phyloP scores from a whole-genome alignment of 2,888 invertebrate genomes.

The Blera fallax region DNA sequence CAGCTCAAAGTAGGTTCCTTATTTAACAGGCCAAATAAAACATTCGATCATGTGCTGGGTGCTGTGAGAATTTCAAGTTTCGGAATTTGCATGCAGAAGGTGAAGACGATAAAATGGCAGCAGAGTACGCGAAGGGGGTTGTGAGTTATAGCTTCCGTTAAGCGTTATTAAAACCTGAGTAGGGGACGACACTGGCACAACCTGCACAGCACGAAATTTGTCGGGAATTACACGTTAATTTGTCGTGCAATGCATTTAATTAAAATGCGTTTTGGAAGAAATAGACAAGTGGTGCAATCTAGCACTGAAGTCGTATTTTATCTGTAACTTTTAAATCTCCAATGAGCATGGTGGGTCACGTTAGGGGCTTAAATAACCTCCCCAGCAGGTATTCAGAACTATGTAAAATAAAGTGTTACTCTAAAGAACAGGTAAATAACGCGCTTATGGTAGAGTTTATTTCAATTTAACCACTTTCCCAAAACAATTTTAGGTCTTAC shows the following conservation, averaged over 20 bases:
- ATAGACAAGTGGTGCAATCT: not conserved
- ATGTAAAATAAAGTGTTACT: too few relatives aligned
- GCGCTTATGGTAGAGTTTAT: too few relatives aligned
- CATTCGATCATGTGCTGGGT: constrained; percentile 20
- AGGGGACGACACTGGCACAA: not conserved
- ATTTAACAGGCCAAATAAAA: constrained; percentile 3
- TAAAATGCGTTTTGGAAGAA: constrained; percentile 8
- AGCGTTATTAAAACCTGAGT: not conserved
- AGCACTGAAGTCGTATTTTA: not conserved
- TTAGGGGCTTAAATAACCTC: too few relatives aligned
- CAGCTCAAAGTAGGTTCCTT: constrained; percentile 2
- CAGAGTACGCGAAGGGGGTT: not conserved
- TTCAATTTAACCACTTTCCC: too few relatives aligned
- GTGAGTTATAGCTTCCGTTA: constrained; percentile 15
- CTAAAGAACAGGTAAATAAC: too few relatives aligned
- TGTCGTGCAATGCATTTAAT: constrained; percentile 28
- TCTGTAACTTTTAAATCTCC: too few relatives aligned
- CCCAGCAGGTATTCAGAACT: too few relatives aligned
- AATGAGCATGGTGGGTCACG: too few relatives aligned
- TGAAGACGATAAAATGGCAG: constrained; percentile 3
- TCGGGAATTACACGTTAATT: constrained; percentile 27
- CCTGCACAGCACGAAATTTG: constrained; percentile 1
- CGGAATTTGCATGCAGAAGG: constrained; percentile 25
- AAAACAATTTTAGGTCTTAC: too few relatives aligned
- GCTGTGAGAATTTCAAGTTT: not conserved